A percentile compares a stretch with the other conserved stretches of the same genome.
phyloP scores from a whole-genome alignment of 1,140 invertebrate species.

The Cydia splendana region DNA sequence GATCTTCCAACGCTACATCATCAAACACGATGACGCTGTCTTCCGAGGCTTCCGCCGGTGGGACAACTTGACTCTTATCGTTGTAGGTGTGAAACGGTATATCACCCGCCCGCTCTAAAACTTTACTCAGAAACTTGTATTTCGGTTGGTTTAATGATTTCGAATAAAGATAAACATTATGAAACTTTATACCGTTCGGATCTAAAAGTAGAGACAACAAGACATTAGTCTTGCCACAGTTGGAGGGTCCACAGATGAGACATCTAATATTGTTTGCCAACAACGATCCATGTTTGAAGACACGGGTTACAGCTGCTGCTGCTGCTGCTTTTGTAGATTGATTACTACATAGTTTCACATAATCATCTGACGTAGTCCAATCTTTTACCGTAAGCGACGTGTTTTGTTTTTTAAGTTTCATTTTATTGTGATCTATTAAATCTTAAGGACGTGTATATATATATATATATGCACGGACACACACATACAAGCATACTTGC shows the following conservation, averaged over 20 bases:
- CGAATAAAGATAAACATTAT: slow-evolving; percentile 5
- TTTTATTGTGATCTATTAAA: background rate
- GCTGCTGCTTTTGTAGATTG: slow-evolving; percentile 36
- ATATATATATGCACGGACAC: no score
- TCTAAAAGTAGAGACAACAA: background rate
- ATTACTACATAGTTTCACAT: background rate
- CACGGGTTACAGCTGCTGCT: slow-evolving; percentile 56
- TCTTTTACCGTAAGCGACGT: background rate
- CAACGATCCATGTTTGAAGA: slow-evolving; percentile 38
- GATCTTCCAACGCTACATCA: slow-evolving; percentile 60
- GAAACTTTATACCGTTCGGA: background rate
- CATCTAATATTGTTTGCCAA: slow-evolving; percentile 6
- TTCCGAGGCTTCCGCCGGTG: background rate
- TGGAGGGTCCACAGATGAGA: slow-evolving; percentile 1
- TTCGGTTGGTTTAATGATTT: slow-evolving; percentile 29
- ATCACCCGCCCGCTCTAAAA: slow-evolving; percentile 1
- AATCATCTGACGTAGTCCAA: no score
- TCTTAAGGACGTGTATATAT: background rate
- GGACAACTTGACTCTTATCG: slow-evolving; percentile 8
- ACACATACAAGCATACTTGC: no score
- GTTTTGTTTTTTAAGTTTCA: slow-evolving; percentile 19
- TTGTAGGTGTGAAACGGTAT: background rate
- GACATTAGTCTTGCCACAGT: slow-evolving; percentile 10
- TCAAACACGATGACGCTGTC: slow-evolving; percentile 53
- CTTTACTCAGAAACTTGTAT: background rate